Percentiles rank a stretch among this genome's conserved stretches.
Conservation (phyloP, 2,888 invertebrate genomes). For the Thysanoteuthis rhombus region DNA sequence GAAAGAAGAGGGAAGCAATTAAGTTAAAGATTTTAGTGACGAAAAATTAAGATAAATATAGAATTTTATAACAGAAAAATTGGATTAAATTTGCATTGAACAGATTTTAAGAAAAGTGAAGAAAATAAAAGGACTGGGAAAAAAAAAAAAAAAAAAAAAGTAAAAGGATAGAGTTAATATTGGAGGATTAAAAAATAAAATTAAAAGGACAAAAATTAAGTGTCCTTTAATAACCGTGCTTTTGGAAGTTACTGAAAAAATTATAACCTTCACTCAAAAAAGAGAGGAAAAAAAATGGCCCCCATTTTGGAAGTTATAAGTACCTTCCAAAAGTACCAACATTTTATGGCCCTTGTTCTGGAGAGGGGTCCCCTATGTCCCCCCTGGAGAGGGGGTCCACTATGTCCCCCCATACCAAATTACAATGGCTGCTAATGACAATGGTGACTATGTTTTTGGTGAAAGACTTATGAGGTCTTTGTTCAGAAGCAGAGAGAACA, state of each 20-base stretch:
- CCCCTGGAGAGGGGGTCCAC: neutral
- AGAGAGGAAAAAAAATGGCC: neutral
- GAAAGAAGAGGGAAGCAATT: neutral
- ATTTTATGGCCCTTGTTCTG: neutral
- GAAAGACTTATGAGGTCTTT: conserved; percentile 13
- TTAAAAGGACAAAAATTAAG: neutral
- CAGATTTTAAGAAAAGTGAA: neutral
- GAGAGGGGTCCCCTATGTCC: neutral
- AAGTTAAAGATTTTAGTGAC: no score
- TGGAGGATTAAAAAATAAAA: neutral
- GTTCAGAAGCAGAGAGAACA: conserved; percentile 23
- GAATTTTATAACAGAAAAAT: neutral
- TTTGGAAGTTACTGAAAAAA: neutral
- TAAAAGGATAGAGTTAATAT: neutral
- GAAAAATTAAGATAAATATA: no score
- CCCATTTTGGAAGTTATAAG: neutral
- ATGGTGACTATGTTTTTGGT: conserved; percentile 31
- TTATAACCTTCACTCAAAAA: neutral
- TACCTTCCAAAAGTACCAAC: neutral
- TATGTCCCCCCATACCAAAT: neutral
- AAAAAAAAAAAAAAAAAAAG: neutral
- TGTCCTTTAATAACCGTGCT: neutral
- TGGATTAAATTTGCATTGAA: neutral
- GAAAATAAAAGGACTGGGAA: neutral
- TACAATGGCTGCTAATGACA: conserved; percentile 28